Evolutionary conservation across 1,140 invertebrate species (phyloP), one percentile per base, ranked within the genome.

Genomic region (Eulimnadia texana): DNA sequence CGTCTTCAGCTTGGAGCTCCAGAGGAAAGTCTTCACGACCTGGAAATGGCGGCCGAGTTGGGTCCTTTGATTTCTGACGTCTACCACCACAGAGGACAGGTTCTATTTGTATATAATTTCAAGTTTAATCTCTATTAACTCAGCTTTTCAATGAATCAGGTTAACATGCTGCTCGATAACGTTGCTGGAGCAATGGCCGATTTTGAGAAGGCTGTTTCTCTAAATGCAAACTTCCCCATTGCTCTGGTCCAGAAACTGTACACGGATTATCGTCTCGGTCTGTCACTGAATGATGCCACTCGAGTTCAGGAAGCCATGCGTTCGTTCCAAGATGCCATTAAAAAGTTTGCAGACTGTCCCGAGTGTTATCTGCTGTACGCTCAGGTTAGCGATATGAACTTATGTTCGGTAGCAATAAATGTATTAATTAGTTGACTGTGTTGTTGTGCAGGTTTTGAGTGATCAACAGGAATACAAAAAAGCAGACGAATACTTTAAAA

Each of bases 181-280:
- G 78, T 89, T 59, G 80, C 86, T 61, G 82, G 85, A 64, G 90
- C 92, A 0, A 79, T 85, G 63, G 68, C 74, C 51, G 88, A 96
- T 72, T 93, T 94, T 73, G 78, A 86, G 28, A 88, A 83, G 69
- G 88, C 90, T 55, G 82, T 90, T 1, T 75, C 82, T 66, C 71
- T 92, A 10, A 89, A 90, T 69, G 86, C 89, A 11, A 72, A 85
- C 61, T 91, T 88, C 71, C 82, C 85, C 10, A 84, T 92, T 67
- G 85, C 88, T 19, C 82, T 81, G 69, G 86, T 91, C 50, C 92
- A 96, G 70, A 93, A 91, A 70, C 85, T 84, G 68, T 93, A 89
- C 71, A 81, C 85, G 27, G 82, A 90, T 69, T 93, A 88, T 70
- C 80, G 86, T 68, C 78, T 82, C 69, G 81, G 81, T 2, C 69